Base-by-base conservation (phyloP, 2,113 vertebrate species). In the Pantherophis guttatus region DNA sequence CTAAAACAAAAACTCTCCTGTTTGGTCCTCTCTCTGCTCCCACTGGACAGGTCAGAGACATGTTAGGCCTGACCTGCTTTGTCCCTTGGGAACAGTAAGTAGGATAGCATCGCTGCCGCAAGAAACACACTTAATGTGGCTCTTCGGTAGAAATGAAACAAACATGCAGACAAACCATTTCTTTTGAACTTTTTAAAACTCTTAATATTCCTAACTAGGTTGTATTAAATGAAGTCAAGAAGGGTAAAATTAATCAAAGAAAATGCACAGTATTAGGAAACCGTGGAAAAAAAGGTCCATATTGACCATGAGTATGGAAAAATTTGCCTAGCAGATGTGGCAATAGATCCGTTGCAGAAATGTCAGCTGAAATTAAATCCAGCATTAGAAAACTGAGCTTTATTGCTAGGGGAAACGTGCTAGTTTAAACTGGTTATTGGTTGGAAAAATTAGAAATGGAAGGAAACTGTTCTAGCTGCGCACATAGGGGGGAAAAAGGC, bases 1-100 rank as follows among this genome's bases (percentile, higher is more conserved):
- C 97, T 97, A 97, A 96, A 97, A 98, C 96, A 97, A 98, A 97
- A 96, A 96, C 95, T 94, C 96, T 90, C 97, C 97, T 97, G 96
- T 97, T 97, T 97, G 96, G 95, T 97, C 94, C 88, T n/a, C 75
- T 81, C 33, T 44, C 33, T 39, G 75, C 75, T 81, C 33, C 96
- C 95, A 92, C 95, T 95, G 95, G 96, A 97, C 96, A 96, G 96
- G 96, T 97, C 96, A 96, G 95, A 95, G 95, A 96, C 95, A 94
- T 93, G 93, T 95, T 95, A 97, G 94, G 44, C 70, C 87, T 75
- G 52, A 57, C 91, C 87, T 62, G 55, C 91, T 96, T 59, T 48
- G 52, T 88, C 81, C 92, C 94, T 90, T 96, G 93, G 94, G 95
- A 96, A 92, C 91, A 88, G 48, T 86, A 92, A 87, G 85, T 54